Conservation (phyloP, 2,797 vertebrate genomes). For the Mallotus villosus region DNA sequence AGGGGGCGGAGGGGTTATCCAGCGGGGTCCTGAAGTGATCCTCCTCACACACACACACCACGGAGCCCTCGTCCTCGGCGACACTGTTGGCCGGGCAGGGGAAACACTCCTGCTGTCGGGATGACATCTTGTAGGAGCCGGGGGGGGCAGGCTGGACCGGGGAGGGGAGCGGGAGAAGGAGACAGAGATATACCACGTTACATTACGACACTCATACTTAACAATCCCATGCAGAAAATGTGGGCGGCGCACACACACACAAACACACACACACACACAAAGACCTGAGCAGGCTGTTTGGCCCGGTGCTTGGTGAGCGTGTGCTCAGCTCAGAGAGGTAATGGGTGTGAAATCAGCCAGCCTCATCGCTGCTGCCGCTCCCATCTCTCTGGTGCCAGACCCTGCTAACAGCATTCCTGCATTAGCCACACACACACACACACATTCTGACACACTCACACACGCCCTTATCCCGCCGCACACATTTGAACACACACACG, state of each 20-base stretch:
- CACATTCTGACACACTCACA: slow-evolving; percentile 8
- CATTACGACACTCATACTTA: background rate
- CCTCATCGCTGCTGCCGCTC: background rate
- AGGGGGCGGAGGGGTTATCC: slow-evolving; percentile 87
- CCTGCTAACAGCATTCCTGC: background rate
- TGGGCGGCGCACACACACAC: background rate
- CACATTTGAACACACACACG: slow-evolving; percentile 27
- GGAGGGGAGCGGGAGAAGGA: slow-evolving; percentile 17
- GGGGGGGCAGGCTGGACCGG: slow-evolving; percentile 83
- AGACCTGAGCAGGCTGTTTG: slow-evolving; percentile 47
- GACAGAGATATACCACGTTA: background rate
- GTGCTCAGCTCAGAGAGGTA: slow-evolving; percentile 52
- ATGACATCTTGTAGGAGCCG: slow-evolving; percentile 91
- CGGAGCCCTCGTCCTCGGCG: slow-evolving; percentile 87
- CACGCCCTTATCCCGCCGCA: slow-evolving; percentile 29
- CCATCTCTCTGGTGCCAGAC: background rate
- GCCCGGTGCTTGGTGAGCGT: slow-evolving; percentile 36
- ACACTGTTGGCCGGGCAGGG: slow-evolving; percentile 89
- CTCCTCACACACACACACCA: slow-evolving; percentile 84
- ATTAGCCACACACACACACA: background rate
- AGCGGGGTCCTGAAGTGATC: slow-evolving; percentile 88
- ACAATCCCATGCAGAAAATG: background rate
- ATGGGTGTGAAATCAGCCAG: slow-evolving; percentile 65
- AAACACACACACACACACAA: slow-evolving; percentile 4
- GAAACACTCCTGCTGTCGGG: slow-evolving; percentile 87